Percentiles rank a stretch among this genome's conserved stretches.
Evolutionary conservation across 2,888 invertebrate species (phyloP).

Genomic region (Plutella xylostella): DNA sequence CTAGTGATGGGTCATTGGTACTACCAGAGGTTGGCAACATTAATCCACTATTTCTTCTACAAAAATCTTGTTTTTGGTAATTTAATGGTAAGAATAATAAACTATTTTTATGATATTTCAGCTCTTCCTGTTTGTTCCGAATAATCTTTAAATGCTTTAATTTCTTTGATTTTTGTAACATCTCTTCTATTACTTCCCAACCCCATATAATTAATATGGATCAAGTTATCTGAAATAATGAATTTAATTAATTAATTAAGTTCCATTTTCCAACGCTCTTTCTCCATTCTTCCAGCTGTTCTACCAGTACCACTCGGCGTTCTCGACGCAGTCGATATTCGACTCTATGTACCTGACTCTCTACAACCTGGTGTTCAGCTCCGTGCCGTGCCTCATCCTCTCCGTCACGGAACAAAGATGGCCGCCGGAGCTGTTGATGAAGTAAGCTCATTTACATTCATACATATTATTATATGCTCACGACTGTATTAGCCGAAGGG

Average conservation of each 20-base stretch:
- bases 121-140: too few species aligned
- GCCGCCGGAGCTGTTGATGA: conserved; percentile 56
- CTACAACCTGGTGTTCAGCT: conserved; percentile 82
- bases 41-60: conserved; percentile 88
- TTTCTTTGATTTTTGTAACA: too few species aligned
- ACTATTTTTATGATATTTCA: too few species aligned
- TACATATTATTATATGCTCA: too few species aligned
- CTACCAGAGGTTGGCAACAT: conserved; percentile 77
- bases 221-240: too few species aligned
- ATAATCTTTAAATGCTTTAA: too few species aligned
- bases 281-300: conserved; percentile 64
- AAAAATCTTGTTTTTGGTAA: conserved; percentile 85
- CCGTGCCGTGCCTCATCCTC: conserved; percentile 78
- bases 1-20: conserved; percentile 89
- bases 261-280: too few species aligned
- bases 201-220: too few species aligned
- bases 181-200: too few species aligned
- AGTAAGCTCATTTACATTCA: too few species aligned
- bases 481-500: too few species aligned
- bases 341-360: conserved; percentile 81
- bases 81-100: conserved; percentile 51
- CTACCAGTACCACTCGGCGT: conserved; percentile 65
- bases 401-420: conserved; percentile 82
- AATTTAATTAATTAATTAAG: too few species aligned
- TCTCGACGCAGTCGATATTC: conserved; percentile 76